Conservation (phyloP, 2,113 vertebrate genomes). For the Cercopithecus mona region DNA sequence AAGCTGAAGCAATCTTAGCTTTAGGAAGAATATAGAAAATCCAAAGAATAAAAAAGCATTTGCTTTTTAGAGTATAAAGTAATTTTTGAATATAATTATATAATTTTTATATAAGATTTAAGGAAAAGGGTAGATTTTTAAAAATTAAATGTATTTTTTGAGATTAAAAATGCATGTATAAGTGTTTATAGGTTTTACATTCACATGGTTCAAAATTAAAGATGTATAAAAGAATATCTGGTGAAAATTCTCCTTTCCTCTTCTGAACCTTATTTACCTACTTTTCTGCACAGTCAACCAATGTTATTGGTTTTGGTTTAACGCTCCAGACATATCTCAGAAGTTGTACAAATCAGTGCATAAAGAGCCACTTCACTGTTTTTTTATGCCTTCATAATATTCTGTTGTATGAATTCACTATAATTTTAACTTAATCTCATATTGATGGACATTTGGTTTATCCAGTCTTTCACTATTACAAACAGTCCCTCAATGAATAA, state of each 20-base stretch:
- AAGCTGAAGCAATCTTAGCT: background rate
- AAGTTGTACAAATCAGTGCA: background rate
- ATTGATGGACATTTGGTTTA: background rate
- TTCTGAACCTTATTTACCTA: background rate
- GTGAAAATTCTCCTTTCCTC: background rate
- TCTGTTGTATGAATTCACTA: background rate
- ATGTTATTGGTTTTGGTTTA: background rate
- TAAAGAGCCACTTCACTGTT: background rate
- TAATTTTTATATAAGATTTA: background rate
- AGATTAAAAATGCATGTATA: background rate
- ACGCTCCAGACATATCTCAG: background rate
- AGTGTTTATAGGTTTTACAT: background rate
- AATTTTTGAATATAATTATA: background rate
- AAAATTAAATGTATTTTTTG: background rate
- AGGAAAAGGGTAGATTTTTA: background rate
- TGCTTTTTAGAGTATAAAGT: background rate
- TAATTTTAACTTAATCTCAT: background rate
- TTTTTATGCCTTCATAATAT: background rate
- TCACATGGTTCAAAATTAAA: slow-evolving; percentile 6
- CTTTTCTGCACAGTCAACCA: background rate
- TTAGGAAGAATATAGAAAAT: background rate
- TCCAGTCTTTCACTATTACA: background rate
- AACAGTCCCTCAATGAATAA: background rate
- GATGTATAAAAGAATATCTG: background rate
- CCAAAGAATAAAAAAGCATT: slow-evolving; percentile 10